phyloP scores from a whole-genome alignment of 1,140 invertebrate species.

The Lordiphosa collinella region DNA sequence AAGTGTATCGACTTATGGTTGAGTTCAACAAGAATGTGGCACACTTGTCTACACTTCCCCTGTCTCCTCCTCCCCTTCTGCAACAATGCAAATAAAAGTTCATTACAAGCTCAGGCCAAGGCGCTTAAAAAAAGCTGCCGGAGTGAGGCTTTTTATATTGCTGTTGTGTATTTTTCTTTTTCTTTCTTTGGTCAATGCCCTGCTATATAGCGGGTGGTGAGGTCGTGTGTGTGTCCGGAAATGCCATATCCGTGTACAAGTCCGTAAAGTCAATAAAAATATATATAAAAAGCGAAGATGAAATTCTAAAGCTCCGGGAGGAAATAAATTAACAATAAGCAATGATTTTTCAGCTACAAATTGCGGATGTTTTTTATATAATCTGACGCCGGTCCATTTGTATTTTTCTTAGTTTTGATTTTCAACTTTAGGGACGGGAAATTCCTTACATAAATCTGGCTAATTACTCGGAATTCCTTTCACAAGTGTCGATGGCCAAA shows the following conservation, averaged over 20 bases:
- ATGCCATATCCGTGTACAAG: conserved; percentile 63
- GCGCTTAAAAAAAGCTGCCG: conserved; percentile 53
- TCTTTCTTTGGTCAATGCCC: conserved; percentile 48
- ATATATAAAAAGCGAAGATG: conserved; percentile 20
- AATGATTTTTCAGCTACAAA: conserved; percentile 43
- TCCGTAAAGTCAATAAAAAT: conserved; percentile 32
- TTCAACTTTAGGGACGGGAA: no score
- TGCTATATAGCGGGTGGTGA: conserved; percentile 38
- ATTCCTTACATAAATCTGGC: no score
- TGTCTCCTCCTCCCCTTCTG: background rate
- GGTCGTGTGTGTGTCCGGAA: conserved; percentile 40
- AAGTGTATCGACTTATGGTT: conserved; percentile 70
- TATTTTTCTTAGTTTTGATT: background rate
- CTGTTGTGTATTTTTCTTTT: conserved; percentile 1
- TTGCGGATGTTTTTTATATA: conserved; percentile 35
- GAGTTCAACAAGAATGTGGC: conserved; percentile 36
- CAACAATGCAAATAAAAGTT: conserved; percentile 74
- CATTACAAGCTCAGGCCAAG: conserved; percentile 64
- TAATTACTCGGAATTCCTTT: no score
- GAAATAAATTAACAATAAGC: conserved; percentile 74
- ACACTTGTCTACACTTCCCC: conserved; percentile 18
- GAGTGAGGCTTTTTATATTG: conserved; percentile 32
- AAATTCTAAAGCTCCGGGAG: conserved; percentile 65
- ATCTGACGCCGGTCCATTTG: conserved; percentile 33
- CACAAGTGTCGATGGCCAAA: conserved; percentile 8